Conservation (phyloP, 1,140 invertebrate species). For the Stegodyphus dumicola region DNA sequence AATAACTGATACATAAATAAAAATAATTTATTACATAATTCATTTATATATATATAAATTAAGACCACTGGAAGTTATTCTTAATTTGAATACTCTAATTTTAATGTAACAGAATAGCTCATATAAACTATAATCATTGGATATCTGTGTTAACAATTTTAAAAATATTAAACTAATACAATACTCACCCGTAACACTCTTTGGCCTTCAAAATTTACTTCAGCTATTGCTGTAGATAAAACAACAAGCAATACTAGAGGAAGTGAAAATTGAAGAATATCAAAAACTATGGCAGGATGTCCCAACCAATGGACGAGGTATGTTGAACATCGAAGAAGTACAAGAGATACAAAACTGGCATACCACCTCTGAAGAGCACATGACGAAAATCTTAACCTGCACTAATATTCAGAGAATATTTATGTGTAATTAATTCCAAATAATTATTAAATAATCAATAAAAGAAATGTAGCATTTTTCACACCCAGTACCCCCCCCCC, state of each 20-base stretch:
- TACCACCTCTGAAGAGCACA: conserved; percentile 68
- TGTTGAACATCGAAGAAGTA: conserved; percentile 66
- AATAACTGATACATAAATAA: too few relatives aligned
- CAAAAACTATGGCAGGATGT: conserved; percentile 65
- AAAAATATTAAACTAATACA: background rate
- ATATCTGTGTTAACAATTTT: too few relatives aligned
- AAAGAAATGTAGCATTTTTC: conserved; percentile 29
- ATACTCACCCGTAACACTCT: conserved; percentile 39
- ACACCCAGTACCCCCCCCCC: too few relatives aligned
- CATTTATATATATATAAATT: too few relatives aligned
- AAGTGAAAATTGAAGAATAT: conserved; percentile 67
- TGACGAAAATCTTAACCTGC: conserved; percentile 66
- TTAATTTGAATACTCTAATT: too few relatives aligned
- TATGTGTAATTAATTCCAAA: too few relatives aligned
- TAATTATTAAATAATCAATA: too few relatives aligned
- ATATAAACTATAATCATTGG: too few relatives aligned
- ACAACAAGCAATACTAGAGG: conserved; percentile 67
- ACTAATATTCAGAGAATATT: conserved; percentile 63
- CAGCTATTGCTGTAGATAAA: conserved; percentile 68
- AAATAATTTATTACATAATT: too few relatives aligned
- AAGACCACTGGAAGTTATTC: too few relatives aligned
- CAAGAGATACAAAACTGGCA: conserved; percentile 67
- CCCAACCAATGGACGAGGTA: conserved; percentile 67
- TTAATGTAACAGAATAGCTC: too few relatives aligned
- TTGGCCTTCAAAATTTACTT: conserved; percentile 68